These are phyloP conservation scores for Thrips palmi DNA, from an alignment of 1,140 invertebrate species.

Conservation along the genomic window DNA sequence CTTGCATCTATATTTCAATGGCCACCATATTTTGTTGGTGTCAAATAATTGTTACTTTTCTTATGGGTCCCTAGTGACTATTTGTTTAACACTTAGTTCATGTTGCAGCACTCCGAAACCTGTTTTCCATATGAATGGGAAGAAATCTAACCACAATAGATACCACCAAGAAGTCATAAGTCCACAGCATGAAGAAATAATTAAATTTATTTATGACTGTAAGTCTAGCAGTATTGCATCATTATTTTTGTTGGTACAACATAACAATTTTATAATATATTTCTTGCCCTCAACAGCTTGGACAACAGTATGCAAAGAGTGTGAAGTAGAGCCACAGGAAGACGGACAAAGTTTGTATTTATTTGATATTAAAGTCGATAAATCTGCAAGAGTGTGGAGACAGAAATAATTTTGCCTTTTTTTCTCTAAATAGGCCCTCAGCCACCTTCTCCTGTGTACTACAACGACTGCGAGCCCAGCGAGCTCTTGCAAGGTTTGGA, in stretches of 20 bases:
- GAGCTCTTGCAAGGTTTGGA: conserved; percentile 32
- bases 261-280: conserved; percentile 4
- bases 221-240: conserved; percentile 27
- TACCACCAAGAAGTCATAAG: conserved; percentile 43
- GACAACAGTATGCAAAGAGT: conserved; percentile 29
- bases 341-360: conserved; percentile 6
- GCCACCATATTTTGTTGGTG: too few relatives aligned
- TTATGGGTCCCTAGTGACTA: neutral
- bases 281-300: conserved; percentile 25
- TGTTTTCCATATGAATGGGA: conserved; percentile 49
- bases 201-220: conserved; percentile 54
- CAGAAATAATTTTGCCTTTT: conserved; percentile 8
- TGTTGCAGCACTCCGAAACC: conserved; percentile 43
- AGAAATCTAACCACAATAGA: conserved; percentile 38
- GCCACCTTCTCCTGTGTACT: conserved; percentile 33
- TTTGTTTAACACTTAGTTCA: neutral
- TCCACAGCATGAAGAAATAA: conserved; percentile 52
- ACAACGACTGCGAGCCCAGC: conserved; percentile 51
- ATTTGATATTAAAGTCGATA: neutral
- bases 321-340: conserved; percentile 24
- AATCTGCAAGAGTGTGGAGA: conserved; percentile 1
- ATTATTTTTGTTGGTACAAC: too few relatives aligned
- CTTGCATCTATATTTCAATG: too few relatives aligned
- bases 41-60: too few relatives aligned
- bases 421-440: conserved; percentile 11